Base-by-base conservation (phyloP, 2,888 invertebrate genomes). In the Sesamia inferens region DNA sequence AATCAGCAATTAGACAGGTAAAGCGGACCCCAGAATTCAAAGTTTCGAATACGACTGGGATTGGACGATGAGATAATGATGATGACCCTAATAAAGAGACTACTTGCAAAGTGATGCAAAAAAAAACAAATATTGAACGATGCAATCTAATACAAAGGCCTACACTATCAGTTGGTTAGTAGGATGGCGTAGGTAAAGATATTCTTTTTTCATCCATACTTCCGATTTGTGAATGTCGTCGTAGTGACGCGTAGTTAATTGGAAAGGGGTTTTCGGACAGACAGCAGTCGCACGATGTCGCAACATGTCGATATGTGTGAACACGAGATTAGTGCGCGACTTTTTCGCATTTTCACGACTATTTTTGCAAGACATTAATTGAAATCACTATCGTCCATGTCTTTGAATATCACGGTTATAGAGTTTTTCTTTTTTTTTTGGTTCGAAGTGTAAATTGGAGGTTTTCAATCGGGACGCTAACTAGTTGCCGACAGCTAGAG, bases 221-320 rank as follows among this genome's bases (percentile, higher is more conserved):
- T 80, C 74, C 84, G 84, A 84, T 86, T 74, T 79, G 73, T 65
- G 78, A 89, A 89, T 90, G 89, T 88, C 89, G 89, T 88, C 88
- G 87, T 83, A 85, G 83, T 92, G 92, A 91, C 92, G 79, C 80
- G 87, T 76, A 79, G 90, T 88, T 90, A 92, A 90, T 92, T 90
- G 91, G 88, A 86, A 90, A 90, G 87, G 88, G 89, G 88, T 85
- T 81, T 88, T 83, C 86, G 77, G 84, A 84, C 85, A 73, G 75
- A 75, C 77, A 74, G 78, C 77, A 68, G 76, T 72, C 77, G 69
- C 63, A 69, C 71, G 76, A 71, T 77, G 78, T 79, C 76, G 75
- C 76, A 75, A 67, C 84, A 71, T 61, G 72, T 76, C 74, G 79
- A 81, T 68, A 75, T 74, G 85, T 79, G 82, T 71, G 76, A 79